Base-by-base conservation (phyloP, 2,797 vertebrate species). In the Loriculus beryllinus region DNA sequence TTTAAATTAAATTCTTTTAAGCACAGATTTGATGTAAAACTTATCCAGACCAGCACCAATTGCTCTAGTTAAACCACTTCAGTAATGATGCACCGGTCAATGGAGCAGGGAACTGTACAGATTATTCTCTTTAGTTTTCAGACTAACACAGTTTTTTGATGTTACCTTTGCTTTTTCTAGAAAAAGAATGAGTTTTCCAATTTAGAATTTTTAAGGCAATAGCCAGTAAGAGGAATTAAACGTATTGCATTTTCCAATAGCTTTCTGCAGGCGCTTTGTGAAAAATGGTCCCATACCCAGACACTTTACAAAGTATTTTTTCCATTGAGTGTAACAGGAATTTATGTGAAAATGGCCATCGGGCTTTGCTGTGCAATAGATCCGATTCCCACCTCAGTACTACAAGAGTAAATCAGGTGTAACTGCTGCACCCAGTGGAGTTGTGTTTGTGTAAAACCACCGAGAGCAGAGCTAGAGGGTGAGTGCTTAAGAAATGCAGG, bases 211-310 rank as follows among this genome's bases (percentile, higher is more conserved):
- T 82, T 29, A 56, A 62, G 15, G 39, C 28, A 82, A 37, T 39
- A 87, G 14, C 33, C 68, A 48, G 7, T 40, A 81, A 90, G n/a
- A 29, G 33, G 57, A 92, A 84, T 48, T 57, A 81, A 78, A 70
- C 7, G 16, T 20, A 13, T 16, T 45, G 40, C 3, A 57, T 52
- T 91, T 82, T 75, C 69, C 67, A 42, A 57, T 1, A 64, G 37
- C 7, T 1, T 68, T 65, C 52, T 86, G 62, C 52, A 65, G 33
- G 25, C 48, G 16, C 14, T 88, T 85, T 60, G 45, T 87, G 63
- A 71, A 59, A 67, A 88, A 17, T 1, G 3, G 29, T 48, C 31
- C 40, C 0, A 0, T 22, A 33, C 42, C n/a, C 4, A 20, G 22
- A 7, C 64, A 33, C 23, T n/a, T 71, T 60, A 47, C 80, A 43